Base-by-base conservation (phyloP, 2,888 invertebrate genomes). In the Oligia latruncula region DNA sequence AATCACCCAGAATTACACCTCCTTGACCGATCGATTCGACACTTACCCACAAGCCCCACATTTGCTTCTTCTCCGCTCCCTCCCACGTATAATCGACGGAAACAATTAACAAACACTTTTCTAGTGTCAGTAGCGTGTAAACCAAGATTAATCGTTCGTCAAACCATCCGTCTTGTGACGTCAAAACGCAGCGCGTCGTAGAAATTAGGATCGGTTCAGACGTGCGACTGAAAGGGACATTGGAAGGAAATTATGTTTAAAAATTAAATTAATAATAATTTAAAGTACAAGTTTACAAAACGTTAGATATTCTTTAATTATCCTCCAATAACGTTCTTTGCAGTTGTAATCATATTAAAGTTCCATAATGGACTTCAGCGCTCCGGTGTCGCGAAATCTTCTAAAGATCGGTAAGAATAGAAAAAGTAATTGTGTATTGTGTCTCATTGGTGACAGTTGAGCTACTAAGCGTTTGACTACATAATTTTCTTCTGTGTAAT, bases 101-200 rank as follows among this genome's bases (percentile, higher is more conserved):
- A 84, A 88, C 86, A 89, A 89, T 90, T 86, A 89, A 88, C 87
- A 87, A 85, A 87, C 86, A 83, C 83, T 89, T 86, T 82, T 82
- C 77, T 76, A 75, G 74, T 83, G 81, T 79, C 80, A 74, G 67
- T 60, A 67, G 72, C 77, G 86, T 87, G 90, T 86, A 85, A 88
- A 90, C 87, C 75, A 90, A 91, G 91, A 91, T 91, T 88, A 88
- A 91, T 91, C 84, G 87, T 78, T 86, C 82, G 82, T 86, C 84
- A 85, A 87, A 83, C 82, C 87, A 90, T 91, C 84, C 83, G 84
- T 90, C 91, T 91, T 90, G 78, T 80, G 85, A 77, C 84, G 89
- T 82, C 85, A 88, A 84, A 87, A 84, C 84, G 77, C 79, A 68
- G 67, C 62, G 70, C 52, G 64, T 71, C 58, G 72, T 62, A n/a